Evolutionary conservation across 2,113 vertebrate genomes (phyloP).

Genomic region (Hemicordylus capensis): DNA sequence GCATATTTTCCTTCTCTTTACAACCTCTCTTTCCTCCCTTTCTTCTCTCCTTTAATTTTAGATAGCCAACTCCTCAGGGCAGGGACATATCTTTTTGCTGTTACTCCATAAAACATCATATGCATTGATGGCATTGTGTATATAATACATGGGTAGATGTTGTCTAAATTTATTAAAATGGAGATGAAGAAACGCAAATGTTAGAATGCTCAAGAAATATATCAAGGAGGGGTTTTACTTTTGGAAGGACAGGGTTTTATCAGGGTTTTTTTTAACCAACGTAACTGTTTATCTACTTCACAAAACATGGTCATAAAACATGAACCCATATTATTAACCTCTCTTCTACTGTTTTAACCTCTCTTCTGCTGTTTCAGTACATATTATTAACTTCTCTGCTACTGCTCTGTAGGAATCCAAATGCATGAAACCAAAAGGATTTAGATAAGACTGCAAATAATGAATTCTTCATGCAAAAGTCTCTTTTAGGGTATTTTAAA

Average conservation of each 20-base stretch:
- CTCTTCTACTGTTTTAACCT: background rate
- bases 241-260: background rate
- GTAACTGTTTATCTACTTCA: background rate
- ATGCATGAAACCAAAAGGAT: background rate
- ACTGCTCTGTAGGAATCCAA: background rate
- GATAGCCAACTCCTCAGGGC: too few species aligned
- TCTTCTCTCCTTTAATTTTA: too few species aligned
- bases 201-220: background rate
- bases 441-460: constrained; percentile 7
- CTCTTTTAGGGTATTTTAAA: constrained; percentile 34
- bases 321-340: background rate
- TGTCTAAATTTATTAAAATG: too few species aligned
- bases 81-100: too few species aligned
- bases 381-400: background rate
- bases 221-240: background rate
- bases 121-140: too few species aligned
- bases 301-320: background rate
- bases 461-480: constrained; percentile 5
- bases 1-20: too few species aligned
- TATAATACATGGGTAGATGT: too few species aligned
- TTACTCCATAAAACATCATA: too few species aligned
- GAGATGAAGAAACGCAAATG: too few species aligned
- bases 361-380: background rate
- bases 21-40: too few species aligned
- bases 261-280: background rate